These are phyloP conservation scores for Cryptoprocta ferox DNA, from an alignment of 2,797 vertebrate species.

Conservation along the genomic window DNA sequence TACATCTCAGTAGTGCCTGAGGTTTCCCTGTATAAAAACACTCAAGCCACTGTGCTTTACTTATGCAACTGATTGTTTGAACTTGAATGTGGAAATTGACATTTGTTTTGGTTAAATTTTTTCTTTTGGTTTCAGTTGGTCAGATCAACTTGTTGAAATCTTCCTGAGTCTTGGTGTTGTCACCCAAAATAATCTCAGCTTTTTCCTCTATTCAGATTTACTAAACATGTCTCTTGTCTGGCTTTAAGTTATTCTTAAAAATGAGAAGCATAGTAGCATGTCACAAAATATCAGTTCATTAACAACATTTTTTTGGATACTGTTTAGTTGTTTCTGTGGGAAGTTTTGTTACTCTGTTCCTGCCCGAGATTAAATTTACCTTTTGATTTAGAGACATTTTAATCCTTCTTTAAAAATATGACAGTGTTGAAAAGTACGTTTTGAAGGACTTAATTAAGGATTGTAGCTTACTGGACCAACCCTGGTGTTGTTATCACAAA, in stretches of 20 bases:
- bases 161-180: constrained; percentile 36
- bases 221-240: not conserved
- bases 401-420: constrained; percentile 10
- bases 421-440: not conserved
- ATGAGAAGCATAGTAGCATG: not conserved
- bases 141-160: constrained; percentile 38
- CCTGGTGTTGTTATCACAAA: not conserved
- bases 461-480: constrained; percentile 20
- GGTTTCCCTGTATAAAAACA: not conserved
- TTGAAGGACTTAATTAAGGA: constrained; percentile 33
- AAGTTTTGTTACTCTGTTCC: constrained; percentile 37
- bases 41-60: not conserved
- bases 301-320: not conserved
- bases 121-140: not conserved
- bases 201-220: constrained; percentile 34
- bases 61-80: constrained; percentile 46
- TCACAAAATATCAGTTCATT: not conserved
- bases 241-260: constrained; percentile 22
- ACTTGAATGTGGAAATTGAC: constrained; percentile 23
- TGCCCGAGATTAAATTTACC: constrained; percentile 16
- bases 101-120: constrained; percentile 18
- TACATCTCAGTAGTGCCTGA: not conserved
- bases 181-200: not conserved
- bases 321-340: constrained; percentile 4
- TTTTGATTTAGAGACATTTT: constrained; percentile 55